A percentile compares a stretch with the other conserved stretches of the same genome.
These are phyloP conservation scores for Exaiptasia diaphana DNA, from an alignment of 64 coral and sea anemone genomes.

Conservation along the genomic window DNA sequence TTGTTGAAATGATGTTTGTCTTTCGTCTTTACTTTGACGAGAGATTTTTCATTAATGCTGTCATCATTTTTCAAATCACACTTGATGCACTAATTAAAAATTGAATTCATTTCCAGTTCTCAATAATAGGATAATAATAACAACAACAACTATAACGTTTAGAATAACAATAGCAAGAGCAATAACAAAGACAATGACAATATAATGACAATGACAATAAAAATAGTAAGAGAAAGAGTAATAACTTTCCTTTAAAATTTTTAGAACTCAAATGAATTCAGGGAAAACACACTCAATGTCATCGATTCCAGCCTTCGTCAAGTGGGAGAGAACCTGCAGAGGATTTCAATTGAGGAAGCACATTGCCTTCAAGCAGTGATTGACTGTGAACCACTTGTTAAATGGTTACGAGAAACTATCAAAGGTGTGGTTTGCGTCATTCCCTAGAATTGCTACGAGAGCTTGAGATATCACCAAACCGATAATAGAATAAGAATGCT, in stretches of 20 bases:
- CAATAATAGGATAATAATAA: no score
- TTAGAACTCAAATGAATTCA: constrained; percentile 31
- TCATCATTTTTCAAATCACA: neutral
- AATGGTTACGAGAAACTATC: constrained; percentile 18
- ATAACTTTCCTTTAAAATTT: neutral
- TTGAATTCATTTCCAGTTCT: neutral
- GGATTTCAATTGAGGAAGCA: neutral
- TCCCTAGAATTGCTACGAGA: neutral
- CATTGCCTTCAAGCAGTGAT: constrained; percentile 23
- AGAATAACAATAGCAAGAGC: no score
- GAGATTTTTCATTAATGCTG: neutral
- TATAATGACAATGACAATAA: no score
- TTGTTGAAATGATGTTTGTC: neutral
- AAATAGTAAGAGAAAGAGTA: no score
- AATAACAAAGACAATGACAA: no score
- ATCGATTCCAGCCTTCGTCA: constrained; percentile 1
- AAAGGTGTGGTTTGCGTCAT: neutral
- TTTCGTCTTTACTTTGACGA: no score
- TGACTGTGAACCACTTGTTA: constrained; percentile 11
- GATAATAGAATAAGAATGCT: neutral
- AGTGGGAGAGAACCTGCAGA: neutral
- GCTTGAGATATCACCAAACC: neutral
- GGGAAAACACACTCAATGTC: neutral
- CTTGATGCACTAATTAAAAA: neutral
- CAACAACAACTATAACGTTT: no score